Conservation (phyloP, 2,888 invertebrate species). For the Harmothoe impar region DNA sequence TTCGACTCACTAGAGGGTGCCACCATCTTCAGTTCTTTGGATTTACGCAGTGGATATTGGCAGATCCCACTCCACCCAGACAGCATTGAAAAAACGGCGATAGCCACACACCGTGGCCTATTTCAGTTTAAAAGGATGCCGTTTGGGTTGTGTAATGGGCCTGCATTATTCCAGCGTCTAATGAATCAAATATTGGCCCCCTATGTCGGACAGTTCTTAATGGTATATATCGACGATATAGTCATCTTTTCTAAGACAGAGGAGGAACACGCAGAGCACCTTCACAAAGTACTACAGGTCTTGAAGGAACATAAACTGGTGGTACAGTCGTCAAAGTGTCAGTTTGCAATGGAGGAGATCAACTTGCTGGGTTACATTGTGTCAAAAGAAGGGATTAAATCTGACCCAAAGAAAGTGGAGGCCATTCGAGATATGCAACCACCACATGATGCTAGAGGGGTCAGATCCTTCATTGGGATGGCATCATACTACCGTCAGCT, state of each 20-base stretch:
- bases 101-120: slow-evolving; percentile 68
- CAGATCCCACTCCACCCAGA: slow-evolving; percentile 65
- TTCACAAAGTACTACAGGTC: neutral
- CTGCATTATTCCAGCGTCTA: too few species aligned
- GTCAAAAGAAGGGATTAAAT: neutral
- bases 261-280: too few species aligned
- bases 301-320: neutral
- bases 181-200: too few species aligned
- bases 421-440: neutral
- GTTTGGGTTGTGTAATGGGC: too few species aligned
- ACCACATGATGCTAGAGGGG: slow-evolving; percentile 1
- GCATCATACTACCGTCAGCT: slow-evolving; percentile 61
- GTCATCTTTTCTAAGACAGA: neutral
- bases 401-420: neutral
- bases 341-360: neutral
- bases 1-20: too few species aligned
- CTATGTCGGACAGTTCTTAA: too few species aligned
- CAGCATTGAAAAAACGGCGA: slow-evolving; percentile 64
- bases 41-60: too few species aligned
- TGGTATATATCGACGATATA: neutral
- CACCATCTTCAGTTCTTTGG: slow-evolving; percentile 68
- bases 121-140: slow-evolving; percentile 67
- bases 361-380: neutral
- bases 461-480: slow-evolving; percentile 55
- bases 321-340: neutral